These are phyloP conservation scores for Bambusicola thoracicus DNA, from an alignment of 2,113 vertebrate species.

Conservation along the genomic window DNA sequence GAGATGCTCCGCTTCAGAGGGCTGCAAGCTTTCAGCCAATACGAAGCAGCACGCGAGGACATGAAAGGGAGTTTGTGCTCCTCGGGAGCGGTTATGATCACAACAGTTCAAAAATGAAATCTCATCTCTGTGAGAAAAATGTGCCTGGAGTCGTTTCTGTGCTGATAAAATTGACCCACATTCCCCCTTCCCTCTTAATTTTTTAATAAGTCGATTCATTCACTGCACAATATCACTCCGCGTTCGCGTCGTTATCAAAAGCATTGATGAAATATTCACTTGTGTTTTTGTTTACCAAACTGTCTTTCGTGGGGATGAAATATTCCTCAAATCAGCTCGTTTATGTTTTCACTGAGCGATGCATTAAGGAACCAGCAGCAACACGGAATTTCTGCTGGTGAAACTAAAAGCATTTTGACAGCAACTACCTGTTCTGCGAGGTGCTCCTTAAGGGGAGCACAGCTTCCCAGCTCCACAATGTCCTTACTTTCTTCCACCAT, in stretches of 20 bases:
- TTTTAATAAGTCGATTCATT: conserved; percentile 37
- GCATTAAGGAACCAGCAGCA: neutral
- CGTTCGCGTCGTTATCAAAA: neutral
- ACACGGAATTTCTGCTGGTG: neutral
- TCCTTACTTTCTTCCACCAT: neutral
- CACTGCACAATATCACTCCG: neutral
- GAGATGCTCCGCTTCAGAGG: neutral
- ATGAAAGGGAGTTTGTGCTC: neutral
- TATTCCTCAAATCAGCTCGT: conserved; percentile 20
- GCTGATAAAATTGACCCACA: conserved; percentile 1
- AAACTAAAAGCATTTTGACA: conserved; percentile 43
- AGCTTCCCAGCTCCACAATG: neutral
- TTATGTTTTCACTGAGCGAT: neutral
- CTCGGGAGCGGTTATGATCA: neutral
- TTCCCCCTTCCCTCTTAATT: conserved; percentile 27
- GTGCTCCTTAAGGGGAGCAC: neutral
- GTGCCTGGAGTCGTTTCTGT: neutral
- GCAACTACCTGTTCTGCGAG: neutral
- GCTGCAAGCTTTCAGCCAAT: neutral
- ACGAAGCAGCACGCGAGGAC: neutral
- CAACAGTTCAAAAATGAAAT: neutral
- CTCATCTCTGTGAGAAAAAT: neutral
- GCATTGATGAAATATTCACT: conserved; percentile 54
- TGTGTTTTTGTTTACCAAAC: conserved; percentile 43
- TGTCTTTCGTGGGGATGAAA: conserved; percentile 45